Conservation (phyloP, 2,888 invertebrate genomes). For the Drosophila buzzatii region DNA sequence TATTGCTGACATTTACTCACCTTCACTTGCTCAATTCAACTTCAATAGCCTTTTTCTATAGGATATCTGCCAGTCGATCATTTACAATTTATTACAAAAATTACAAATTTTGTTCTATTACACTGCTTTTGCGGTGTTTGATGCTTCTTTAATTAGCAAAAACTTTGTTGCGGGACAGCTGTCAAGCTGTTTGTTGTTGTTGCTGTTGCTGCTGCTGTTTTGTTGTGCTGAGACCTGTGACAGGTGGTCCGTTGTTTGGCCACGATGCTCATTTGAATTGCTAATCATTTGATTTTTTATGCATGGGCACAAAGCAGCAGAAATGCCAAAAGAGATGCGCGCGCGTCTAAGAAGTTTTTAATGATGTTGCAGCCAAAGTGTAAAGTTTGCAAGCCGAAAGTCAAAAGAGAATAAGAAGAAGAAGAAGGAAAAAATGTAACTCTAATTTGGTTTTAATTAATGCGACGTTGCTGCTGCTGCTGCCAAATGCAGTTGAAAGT, state of each 20-base stretch:
- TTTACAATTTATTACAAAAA: too few species aligned
- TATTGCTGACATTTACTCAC: background rate
- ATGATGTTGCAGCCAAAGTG: conserved; percentile 67
- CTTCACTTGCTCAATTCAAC: background rate
- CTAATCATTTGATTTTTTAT: conserved; percentile 69
- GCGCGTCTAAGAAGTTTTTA: conserved; percentile 71
- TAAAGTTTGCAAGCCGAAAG: conserved; percentile 27
- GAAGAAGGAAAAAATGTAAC: conserved; percentile 12
- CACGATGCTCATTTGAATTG: conserved; percentile 66
- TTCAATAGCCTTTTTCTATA: background rate
- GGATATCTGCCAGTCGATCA: background rate
- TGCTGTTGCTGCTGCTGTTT: background rate
- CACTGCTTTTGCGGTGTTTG: conserved; percentile 37
- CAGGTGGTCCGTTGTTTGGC: conserved; percentile 55
- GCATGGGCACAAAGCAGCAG: conserved; percentile 36
- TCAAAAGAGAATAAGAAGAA: conserved; percentile 1
- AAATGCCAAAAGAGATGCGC: conserved; percentile 22
- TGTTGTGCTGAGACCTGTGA: conserved; percentile 47
- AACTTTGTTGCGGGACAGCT: conserved; percentile 57
- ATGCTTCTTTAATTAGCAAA: conserved; percentile 70
- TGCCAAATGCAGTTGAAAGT: conserved; percentile 39
- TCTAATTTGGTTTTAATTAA: conserved; percentile 75
- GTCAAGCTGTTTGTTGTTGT: conserved; percentile 33
- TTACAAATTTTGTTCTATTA: conserved; percentile 12
- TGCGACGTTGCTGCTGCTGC: conserved; percentile 40